phyloP scores from a whole-genome alignment of 2,797 vertebrate genomes.

The Selene dorsalis region DNA sequence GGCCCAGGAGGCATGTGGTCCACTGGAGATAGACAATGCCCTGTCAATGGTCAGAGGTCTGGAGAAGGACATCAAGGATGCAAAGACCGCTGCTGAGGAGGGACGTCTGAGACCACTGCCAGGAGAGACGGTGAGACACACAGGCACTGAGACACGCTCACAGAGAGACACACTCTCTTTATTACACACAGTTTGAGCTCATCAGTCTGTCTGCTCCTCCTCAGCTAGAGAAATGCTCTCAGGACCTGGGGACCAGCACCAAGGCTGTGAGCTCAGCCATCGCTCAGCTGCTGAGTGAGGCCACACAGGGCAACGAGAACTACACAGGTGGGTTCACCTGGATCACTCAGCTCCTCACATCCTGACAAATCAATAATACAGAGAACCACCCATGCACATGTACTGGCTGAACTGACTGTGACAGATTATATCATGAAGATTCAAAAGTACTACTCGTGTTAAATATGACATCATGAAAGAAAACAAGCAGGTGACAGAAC shows the following conservation, averaged over 20 bases:
- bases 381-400: too few relatives aligned
- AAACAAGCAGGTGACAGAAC: too few relatives aligned
- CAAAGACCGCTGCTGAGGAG: slow-evolving; percentile 90
- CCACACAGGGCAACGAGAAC: slow-evolving; percentile 97
- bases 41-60: slow-evolving; percentile 91
- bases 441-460: too few relatives aligned
- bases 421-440: too few relatives aligned
- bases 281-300: slow-evolving; percentile 93
- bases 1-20: slow-evolving; percentile 97
- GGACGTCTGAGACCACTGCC: slow-evolving; percentile 94
- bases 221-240: slow-evolving; percentile 95
- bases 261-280: slow-evolving; percentile 96
- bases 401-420: too few relatives aligned
- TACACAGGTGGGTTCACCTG: slow-evolving; percentile 86
- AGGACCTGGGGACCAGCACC: slow-evolving; percentile 96
- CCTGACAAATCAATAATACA: too few relatives aligned
- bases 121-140: slow-evolving; percentile 90
- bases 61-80: slow-evolving; percentile 94
- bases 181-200: neutral
- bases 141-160: neutral
- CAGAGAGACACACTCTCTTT: neutral
- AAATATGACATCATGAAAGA: too few relatives aligned
- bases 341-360: neutral
- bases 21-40: slow-evolving; percentile 95
- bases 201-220: slow-evolving; percentile 1